These are phyloP conservation scores for Chlorodrepanis virens DNA, from an alignment of 2,113 vertebrate species.

Conservation along the genomic window DNA sequence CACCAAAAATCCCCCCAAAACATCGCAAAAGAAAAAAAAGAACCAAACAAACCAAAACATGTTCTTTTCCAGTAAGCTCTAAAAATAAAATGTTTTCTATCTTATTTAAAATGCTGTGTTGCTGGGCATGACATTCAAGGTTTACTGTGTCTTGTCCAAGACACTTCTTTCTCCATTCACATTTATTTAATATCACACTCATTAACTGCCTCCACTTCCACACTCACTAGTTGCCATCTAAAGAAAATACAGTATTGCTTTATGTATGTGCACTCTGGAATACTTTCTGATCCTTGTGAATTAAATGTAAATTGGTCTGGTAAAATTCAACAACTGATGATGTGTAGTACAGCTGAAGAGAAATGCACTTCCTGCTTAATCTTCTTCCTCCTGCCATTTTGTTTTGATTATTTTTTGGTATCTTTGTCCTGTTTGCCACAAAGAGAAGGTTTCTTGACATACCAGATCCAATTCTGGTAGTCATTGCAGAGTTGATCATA, in stretches of 20 bases:
- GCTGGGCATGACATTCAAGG: neutral
- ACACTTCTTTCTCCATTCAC: neutral
- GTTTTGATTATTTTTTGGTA: neutral
- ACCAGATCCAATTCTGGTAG: neutral
- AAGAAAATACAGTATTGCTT: neutral
- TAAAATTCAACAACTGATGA: neutral
- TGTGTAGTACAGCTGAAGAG: neutral
- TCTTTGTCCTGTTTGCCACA: neutral
- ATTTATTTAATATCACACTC: neutral
- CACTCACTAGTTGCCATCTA: neutral
- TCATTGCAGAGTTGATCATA: neutral
- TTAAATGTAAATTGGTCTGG: neutral
- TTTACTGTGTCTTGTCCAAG: neutral
- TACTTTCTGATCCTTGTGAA: neutral
- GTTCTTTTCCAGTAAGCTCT: neutral
- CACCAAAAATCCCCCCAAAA: fast-evolving
- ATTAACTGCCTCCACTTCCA: neutral
- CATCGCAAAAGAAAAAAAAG: neutral
- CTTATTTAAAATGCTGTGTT: neutral
- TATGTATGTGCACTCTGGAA: neutral
- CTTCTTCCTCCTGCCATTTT: neutral
- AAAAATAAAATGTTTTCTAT: neutral
- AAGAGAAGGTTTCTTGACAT: neutral
- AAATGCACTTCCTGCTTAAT: neutral
- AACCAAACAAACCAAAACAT: neutral